Evolutionary conservation across 2,888 invertebrate genomes (phyloP).

Genomic region (Dryocosmus kuriphilus): DNA sequence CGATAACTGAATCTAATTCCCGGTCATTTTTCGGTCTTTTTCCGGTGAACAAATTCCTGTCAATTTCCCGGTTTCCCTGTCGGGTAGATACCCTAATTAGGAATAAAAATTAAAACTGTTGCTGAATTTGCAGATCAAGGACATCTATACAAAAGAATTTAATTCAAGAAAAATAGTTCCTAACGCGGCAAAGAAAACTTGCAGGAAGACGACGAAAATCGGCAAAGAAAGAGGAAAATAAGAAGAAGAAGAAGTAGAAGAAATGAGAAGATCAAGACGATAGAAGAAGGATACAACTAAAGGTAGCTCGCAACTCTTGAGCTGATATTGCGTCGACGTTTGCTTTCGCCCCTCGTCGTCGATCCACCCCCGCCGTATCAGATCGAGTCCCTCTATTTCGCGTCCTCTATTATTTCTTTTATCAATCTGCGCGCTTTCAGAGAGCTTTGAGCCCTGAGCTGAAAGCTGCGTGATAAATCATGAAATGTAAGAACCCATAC

Average conservation of each 20-base stretch:
- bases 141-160: not conserved
- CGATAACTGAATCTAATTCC: no score
- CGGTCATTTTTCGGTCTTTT: no score
- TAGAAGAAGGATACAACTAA: slow-evolving; percentile 19
- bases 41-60: no score
- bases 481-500: slow-evolving; percentile 76
- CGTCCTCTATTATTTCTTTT: slow-evolving; percentile 77
- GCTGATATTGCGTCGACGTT: slow-evolving; percentile 42
- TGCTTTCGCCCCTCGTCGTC: slow-evolving; percentile 38
- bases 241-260: no score
- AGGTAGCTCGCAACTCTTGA: slow-evolving; percentile 32
- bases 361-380: slow-evolving; percentile 64
- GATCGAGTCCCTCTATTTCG: slow-evolving; percentile 75
- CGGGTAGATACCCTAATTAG: no score
- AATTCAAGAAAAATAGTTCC: not conserved
- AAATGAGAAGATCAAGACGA: slow-evolving; percentile 3
- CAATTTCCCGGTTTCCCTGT: no score
- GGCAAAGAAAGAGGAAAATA: not conserved
- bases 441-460: slow-evolving; percentile 73
- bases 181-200: not conserved
- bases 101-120: no score
- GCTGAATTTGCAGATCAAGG: no score
- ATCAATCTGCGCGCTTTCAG: slow-evolving; percentile 77
- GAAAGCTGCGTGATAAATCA: slow-evolving; percentile 78
- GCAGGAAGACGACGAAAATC: not conserved